These are phyloP conservation scores for Rhyzopertha dominica DNA, from an alignment of 1,140 invertebrate genomes.

Conservation along the genomic window DNA sequence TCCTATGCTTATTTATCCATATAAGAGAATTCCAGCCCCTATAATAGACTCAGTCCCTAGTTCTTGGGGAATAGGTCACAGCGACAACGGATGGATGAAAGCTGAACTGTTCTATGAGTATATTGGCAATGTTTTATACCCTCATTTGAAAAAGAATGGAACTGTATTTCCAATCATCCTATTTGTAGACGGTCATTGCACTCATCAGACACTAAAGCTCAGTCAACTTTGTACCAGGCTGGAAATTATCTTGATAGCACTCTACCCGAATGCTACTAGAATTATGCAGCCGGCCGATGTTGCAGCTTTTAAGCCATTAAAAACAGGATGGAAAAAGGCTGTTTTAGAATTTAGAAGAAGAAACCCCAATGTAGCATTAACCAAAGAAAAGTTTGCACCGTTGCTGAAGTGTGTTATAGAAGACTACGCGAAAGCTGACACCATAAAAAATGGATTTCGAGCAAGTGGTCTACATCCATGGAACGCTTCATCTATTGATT, in stretches of 20 bases:
- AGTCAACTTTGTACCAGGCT: conserved; percentile 19
- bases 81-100: conserved; percentile 43
- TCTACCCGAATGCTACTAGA: conserved; percentile 11
- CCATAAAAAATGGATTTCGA: conserved; percentile 23
- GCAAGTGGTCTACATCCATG: conserved; percentile 25
- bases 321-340: conserved; percentile 8
- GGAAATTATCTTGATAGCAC: conserved; percentile 29
- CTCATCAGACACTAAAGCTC: conserved; percentile 31
- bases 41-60: conserved; percentile 31
- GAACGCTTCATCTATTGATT: too few species aligned
- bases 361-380: conserved; percentile 22
- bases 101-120: conserved; percentile 40
- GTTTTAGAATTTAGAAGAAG: conserved; percentile 14
- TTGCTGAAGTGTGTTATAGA: conserved; percentile 35
- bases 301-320: conserved; percentile 16
- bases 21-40: conserved; percentile 23
- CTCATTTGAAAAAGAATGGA: conserved; percentile 26
- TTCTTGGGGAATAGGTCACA: conserved; percentile 36
- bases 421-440: conserved; percentile 10
- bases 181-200: conserved; percentile 41
- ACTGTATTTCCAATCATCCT: conserved; percentile 38
- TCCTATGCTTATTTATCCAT: conserved; percentile 29
- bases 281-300: conserved; percentile 18
- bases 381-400: conserved; percentile 37
- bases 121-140: conserved; percentile 36